Evolutionary conservation across 2,113 vertebrate genomes (phyloP).

Genomic region (Gasterosteus aculeatus): DNA sequence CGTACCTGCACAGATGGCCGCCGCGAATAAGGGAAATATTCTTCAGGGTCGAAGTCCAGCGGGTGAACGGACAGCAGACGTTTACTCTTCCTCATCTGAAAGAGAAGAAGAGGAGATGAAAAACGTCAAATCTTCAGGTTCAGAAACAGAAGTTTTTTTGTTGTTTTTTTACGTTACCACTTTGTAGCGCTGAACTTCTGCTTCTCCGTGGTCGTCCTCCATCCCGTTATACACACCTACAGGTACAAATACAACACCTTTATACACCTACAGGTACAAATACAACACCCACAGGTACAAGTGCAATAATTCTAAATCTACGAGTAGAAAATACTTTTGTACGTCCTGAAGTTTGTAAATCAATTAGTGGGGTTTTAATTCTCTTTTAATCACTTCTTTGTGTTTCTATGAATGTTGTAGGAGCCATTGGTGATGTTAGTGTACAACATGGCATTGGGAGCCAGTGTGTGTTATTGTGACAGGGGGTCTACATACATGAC

Average conservation of each 20-base stretch:
- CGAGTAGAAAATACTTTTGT: slow-evolving; percentile 45
- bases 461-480: no score
- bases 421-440: no score
- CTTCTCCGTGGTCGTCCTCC: slow-evolving; percentile 74
- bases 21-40: slow-evolving; percentile 81
- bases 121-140: background rate
- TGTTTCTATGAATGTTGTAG: no score
- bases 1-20: slow-evolving; percentile 78
- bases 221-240: slow-evolving; percentile 70
- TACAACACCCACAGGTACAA: slow-evolving; percentile 52
- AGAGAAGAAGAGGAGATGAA: background rate
- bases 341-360: no score
- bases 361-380: no score
- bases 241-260: slow-evolving; percentile 21
- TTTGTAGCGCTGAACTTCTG: slow-evolving; percentile 80
- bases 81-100: slow-evolving; percentile 86
- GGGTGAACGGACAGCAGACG: slow-evolving; percentile 91
- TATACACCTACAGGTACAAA: slow-evolving; percentile 4
- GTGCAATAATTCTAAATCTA: slow-evolving; percentile 37
- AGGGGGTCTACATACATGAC: no score
- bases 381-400: no score
- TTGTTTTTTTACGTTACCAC: slow-evolving; percentile 70
- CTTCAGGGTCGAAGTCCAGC: slow-evolving; percentile 89
- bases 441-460: no score
- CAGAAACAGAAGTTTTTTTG: fast-evolving